These are phyloP conservation scores for Ctena decussata DNA, from an alignment of 2,888 invertebrate species.

Conservation along the genomic window DNA sequence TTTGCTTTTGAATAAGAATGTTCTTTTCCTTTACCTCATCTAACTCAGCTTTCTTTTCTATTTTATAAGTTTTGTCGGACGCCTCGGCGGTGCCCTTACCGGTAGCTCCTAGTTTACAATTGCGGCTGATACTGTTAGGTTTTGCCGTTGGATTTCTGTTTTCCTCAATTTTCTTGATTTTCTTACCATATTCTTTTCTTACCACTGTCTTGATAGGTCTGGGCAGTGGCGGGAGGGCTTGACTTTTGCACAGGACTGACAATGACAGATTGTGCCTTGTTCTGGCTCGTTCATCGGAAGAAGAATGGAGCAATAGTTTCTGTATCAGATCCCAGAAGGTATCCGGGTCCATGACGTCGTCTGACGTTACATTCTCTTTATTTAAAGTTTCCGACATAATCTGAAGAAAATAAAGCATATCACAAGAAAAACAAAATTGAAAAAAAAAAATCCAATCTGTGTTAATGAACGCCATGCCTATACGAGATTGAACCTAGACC, in stretches of 20 bases:
- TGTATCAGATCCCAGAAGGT: constrained; percentile 60
- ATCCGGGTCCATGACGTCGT: constrained; percentile 15
- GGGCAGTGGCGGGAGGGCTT: constrained; percentile 31
- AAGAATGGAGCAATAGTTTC: constrained; percentile 46
- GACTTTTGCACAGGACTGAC: constrained; percentile 47
- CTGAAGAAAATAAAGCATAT: background rate
- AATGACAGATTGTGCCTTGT: constrained; percentile 42
- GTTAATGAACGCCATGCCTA: no score
- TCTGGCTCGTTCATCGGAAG: constrained; percentile 34
- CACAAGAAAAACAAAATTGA: no score
- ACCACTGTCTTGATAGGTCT: background rate
- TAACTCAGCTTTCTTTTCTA: background rate
- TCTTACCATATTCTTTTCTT: background rate
- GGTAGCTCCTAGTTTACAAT: no score
- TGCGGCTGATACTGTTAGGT: background rate
- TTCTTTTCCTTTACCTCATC: background rate
- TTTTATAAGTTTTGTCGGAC: background rate
- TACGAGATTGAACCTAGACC: no score
- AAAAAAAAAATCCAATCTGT: no score
- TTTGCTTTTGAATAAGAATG: background rate
- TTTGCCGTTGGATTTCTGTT: background rate
- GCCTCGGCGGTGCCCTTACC: background rate
- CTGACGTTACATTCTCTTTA: background rate
- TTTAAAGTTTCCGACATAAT: background rate
- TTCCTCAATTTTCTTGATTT: background rate